Base-by-base conservation (phyloP, 2,797 vertebrate genomes). In the Threskiornis aethiopicus region DNA sequence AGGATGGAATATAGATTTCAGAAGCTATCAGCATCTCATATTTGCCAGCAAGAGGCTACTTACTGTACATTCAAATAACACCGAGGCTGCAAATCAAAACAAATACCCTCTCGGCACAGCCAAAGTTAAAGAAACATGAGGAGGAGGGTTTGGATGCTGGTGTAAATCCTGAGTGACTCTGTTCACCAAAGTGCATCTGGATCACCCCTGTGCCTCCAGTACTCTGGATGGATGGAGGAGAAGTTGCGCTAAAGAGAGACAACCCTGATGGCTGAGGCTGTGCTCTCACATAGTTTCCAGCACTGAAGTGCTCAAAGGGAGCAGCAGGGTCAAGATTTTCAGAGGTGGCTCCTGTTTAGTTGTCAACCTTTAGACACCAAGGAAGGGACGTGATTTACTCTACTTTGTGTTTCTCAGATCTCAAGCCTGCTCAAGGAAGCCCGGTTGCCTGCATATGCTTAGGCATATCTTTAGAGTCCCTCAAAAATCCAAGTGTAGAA, bases 1-100 rank as follows among this genome's bases (percentile, higher is more conserved):
- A 62, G 86, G 94, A 77, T 87, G 49, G 49, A 89, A 80, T 77
- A 90, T 33, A 72, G 86, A 88, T 93, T 95, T 95, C 80, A 90
- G 87, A 78, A 90, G 69, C 65, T 61, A 89, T 93, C 90, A 76
- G 77, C 66, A 37, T 77, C 73, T 83, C 66, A 2, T 80, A 22
- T 82, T 79, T 92, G 71, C 91, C 70, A 89, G 77, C 64, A 78
- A 95, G 52, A 85, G 57, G 80, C 57, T 92, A 12, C 75, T 89
- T 65, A 29, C 24, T 58, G 52, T 29, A 87, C 54, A 37, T 57
- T 67, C 58, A 61, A 77, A 81, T 29, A 69, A 16, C 72, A 77
- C 16, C 0, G 0, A 69, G 66, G 52, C 2, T 92, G 82, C 65
- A 85, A 86, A 93, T 42, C n/a, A 65, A 58, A 91, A 39, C 46